phyloP scores from a whole-genome alignment of 2,113 vertebrate species.

The Choloepus hoffmanni region DNA sequence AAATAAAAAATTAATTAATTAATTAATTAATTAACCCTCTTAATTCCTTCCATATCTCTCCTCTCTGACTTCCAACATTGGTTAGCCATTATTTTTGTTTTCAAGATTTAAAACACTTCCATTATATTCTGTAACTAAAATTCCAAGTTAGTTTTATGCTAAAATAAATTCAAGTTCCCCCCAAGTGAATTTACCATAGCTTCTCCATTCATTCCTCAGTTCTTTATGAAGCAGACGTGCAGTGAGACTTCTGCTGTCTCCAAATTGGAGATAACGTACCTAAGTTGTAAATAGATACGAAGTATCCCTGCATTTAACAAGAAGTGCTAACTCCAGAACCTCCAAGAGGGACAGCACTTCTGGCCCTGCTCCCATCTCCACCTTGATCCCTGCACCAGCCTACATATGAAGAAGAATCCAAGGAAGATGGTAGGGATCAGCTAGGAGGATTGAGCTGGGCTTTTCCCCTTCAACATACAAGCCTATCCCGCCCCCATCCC shows the following conservation, averaged over 20 bases:
- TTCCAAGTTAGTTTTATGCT: background rate
- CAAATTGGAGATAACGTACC: background rate
- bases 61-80: background rate
- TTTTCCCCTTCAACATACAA: background rate
- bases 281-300: background rate
- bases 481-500: background rate
- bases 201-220: background rate
- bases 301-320: background rate
- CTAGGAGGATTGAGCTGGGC: background rate
- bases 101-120: background rate
- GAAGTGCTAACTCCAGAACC: background rate
- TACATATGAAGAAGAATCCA: background rate
- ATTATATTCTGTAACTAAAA: background rate
- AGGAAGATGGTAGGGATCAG: background rate
- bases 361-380: background rate
- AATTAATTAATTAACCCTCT: background rate
- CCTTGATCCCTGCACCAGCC: background rate
- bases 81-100: background rate
- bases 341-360: background rate
- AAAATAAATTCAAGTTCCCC: background rate
- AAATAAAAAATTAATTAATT: no score
- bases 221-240: background rate
- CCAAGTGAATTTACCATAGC: background rate
- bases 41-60: constrained; percentile 2
- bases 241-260: background rate